Base-by-base conservation (phyloP, 2,797 vertebrate species). In the Alcedo quadribrachys region DNA sequence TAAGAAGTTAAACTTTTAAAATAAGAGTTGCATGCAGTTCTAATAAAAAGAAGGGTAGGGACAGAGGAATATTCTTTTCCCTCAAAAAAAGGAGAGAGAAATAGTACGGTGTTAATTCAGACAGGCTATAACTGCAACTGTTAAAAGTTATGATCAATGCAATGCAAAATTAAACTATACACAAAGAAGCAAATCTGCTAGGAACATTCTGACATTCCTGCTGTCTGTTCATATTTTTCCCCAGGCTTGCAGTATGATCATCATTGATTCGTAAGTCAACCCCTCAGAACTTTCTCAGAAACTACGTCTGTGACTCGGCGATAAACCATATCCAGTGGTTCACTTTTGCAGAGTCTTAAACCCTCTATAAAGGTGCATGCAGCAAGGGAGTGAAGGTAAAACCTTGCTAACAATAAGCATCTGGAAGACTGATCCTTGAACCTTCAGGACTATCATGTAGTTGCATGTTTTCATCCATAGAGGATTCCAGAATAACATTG, bases 1-100 rank as follows among this genome's bases (percentile, higher is more conserved):
- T 22, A 74, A 37, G 24, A 91, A 85, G n/a, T 63, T 55, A 87
- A 83, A 55, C 8, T 17, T 51, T 90, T 68, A 25, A 81, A 84
- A 48, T 8, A 68, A 15, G n/a, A 81, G 4, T 28, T 65, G 50
- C 10, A n/a, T 42, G 24, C 4, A 66, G 73, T 62, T 46, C 33
- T 24, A 58, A 53, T 22, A 45, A 60, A 77, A 54, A 53, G 21
- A 62, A 86, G 5, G 3, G 6, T 7, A 68, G 8, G 8, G 6
- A 42, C 5, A 32, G 43, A 3, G 69, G 15, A 89, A 46, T 48
- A 74, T 22, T 48, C 0, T 21, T 30, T 40, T 73, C 17, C 12
- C 61, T 85, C 54, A 45, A 32, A 78, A 78, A 84, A 43, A 22
- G 6, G 35, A 9, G 28, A 81, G 20, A 46, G 22, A 76, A 50